phyloP scores from a whole-genome alignment of 2,113 vertebrate genomes.

The Pseudorhombus dupliciocellatus region DNA sequence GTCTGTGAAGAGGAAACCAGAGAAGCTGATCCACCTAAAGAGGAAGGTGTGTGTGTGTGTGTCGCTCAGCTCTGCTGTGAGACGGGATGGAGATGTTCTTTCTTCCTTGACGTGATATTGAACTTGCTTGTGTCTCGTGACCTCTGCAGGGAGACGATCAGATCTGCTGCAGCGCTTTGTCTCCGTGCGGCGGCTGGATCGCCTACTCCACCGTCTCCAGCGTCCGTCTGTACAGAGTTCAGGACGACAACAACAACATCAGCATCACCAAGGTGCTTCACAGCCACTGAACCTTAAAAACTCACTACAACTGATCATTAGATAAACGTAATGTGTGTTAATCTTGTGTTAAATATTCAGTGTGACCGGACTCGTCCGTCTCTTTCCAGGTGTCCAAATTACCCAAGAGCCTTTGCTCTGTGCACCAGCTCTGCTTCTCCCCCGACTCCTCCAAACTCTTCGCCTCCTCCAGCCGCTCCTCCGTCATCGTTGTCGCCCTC shows the following conservation, averaged over 20 bases:
- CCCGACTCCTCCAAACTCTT: constrained; percentile 87
- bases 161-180: constrained; percentile 89
- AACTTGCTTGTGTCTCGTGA: background rate
- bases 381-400: constrained; percentile 83
- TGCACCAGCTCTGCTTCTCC: constrained; percentile 90
- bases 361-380: background rate
- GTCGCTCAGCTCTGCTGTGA: background rate
- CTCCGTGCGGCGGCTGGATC: constrained; percentile 91
- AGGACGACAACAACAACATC: constrained; percentile 70
- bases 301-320: no score
- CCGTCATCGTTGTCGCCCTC: constrained; percentile 82
- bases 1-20: constrained; percentile 84
- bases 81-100: no score
- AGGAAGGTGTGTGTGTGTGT: constrained; percentile 83
- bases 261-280: constrained; percentile 83
- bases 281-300: no score
- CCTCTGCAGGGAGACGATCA: constrained; percentile 88
- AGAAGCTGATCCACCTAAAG: constrained; percentile 92
- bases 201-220: constrained; percentile 84
- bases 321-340: no score
- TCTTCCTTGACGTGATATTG: no score
- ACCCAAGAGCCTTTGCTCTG: constrained; percentile 81
- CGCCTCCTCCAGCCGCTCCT: constrained; percentile 80
- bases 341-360: no score
- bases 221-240: constrained; percentile 86